A percentile compares a stretch with the other conserved stretches of the same genome.
Evolutionary conservation across 2,888 invertebrate species (phyloP).

Genomic region (Drosophila nr. perissopoda): DNA sequence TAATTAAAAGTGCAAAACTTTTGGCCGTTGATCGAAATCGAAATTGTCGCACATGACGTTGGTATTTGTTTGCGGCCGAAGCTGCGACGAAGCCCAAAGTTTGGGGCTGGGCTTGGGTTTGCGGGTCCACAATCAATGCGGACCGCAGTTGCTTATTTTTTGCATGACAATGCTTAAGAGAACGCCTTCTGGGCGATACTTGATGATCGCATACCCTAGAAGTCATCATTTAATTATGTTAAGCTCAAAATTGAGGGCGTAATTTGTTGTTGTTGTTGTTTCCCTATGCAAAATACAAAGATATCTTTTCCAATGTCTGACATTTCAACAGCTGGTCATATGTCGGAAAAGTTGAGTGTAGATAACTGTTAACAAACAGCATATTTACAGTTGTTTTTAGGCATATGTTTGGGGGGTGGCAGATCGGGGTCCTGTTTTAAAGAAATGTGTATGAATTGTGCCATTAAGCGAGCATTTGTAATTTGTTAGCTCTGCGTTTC

Average conservation of each 20-base stretch:
- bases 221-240: neutral
- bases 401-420: neutral
- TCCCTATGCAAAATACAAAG: neutral
- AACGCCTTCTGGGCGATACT: neutral
- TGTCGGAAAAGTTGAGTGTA: conserved; percentile 34
- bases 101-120: neutral
- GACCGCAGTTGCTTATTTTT: conserved; percentile 21
- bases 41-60: conserved; percentile 41
- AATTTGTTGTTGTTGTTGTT: neutral
- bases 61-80: conserved; percentile 22
- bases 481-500: conserved; percentile 49
- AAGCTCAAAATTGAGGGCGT: neutral
- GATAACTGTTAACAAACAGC: neutral
- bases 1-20: conserved; percentile 76
- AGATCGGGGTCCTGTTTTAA: neutral
- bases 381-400: neutral
- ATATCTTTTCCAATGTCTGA: neutral
- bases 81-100: neutral
- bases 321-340: neutral
- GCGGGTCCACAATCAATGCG: conserved; percentile 2
- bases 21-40: conserved; percentile 61
- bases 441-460: conserved; percentile 20
- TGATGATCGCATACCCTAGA: neutral
- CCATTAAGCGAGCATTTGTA: conserved; percentile 38
- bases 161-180: neutral